A percentile compares a stretch with the other conserved stretches of the same genome.
Conservation (phyloP, 2,888 invertebrate genomes). For the Trimorus sp. region DNA sequence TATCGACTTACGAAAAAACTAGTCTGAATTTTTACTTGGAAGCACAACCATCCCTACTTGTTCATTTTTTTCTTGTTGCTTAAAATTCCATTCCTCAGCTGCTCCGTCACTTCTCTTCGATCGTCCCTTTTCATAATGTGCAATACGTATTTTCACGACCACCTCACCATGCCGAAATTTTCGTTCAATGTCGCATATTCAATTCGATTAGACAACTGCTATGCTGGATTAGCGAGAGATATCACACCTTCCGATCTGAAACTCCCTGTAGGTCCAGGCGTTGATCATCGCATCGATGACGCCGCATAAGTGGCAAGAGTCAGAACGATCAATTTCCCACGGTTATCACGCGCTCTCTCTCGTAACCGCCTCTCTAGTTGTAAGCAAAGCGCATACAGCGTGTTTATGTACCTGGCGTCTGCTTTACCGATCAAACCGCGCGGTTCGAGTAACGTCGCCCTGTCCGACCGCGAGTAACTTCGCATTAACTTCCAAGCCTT, state of each 20-base stretch:
- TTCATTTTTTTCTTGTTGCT: no score
- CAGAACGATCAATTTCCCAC: slow-evolving; percentile 55
- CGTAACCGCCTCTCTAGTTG: slow-evolving; percentile 52
- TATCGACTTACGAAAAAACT: no score
- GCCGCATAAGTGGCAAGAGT: slow-evolving; percentile 53
- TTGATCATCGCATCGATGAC: slow-evolving; percentile 22
- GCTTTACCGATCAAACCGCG: slow-evolving; percentile 60
- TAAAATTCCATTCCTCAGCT: no score
- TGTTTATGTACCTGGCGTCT: slow-evolving; percentile 60
- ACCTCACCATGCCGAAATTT: no score
- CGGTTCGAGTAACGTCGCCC: slow-evolving; percentile 38
- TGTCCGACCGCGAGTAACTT: slow-evolving; percentile 54
- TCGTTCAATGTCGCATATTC: no score
- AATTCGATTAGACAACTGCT: no score
- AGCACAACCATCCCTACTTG: no score
- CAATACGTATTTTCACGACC: no score
- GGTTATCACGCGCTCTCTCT: slow-evolving; percentile 52
- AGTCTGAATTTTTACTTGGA: no score
- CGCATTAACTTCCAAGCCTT: slow-evolving; percentile 8
- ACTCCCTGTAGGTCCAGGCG: slow-evolving; percentile 28
- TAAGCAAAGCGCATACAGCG: slow-evolving; percentile 56
- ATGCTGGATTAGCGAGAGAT: no score
- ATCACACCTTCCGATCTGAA: slow-evolving; percentile 4
- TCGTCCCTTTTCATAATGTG: no score
- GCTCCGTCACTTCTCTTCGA: no score